Conservation (phyloP, 2,797 vertebrate genomes). For the Xenentodon cancila region DNA sequence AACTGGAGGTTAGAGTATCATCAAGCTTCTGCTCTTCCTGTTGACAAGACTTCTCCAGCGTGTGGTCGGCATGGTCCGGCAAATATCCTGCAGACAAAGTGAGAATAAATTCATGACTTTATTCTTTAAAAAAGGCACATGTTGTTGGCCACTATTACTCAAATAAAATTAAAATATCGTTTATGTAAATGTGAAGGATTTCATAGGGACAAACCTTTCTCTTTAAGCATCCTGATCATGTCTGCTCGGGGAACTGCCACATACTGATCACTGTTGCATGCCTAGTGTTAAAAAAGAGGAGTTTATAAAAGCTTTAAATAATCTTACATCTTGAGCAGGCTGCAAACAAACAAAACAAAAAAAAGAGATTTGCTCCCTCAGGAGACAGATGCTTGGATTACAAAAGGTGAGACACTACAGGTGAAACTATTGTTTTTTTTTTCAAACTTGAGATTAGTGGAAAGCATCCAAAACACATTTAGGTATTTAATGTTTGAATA, state of each 20-base stretch:
- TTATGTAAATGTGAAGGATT: background rate
- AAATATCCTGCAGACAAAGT: conserved; percentile 67
- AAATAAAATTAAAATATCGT: no score
- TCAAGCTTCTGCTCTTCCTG: conserved; percentile 47
- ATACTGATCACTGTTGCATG: conserved; percentile 86
- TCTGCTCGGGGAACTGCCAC: conserved; percentile 81
- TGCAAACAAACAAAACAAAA: background rate
- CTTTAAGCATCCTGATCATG: conserved; percentile 79
- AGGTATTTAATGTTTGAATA: no score
- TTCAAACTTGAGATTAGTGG: no score
- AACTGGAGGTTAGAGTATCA: conserved; percentile 42
- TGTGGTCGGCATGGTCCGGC: conserved; percentile 61
- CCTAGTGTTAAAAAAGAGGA: conserved; percentile 63
- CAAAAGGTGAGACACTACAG: no score
- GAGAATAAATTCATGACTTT: background rate
- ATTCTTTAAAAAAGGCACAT: conserved; percentile 6
- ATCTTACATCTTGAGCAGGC: background rate
- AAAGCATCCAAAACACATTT: no score
- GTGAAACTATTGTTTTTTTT: no score
- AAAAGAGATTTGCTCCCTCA: no score
- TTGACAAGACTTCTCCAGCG: conserved; percentile 38
- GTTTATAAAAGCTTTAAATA: background rate
- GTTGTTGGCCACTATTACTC: no score
- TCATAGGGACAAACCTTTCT: conserved; percentile 48
- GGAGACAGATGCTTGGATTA: no score